Base-by-base conservation (phyloP, 2,113 vertebrate species). In the Formicarius rufipectus region DNA sequence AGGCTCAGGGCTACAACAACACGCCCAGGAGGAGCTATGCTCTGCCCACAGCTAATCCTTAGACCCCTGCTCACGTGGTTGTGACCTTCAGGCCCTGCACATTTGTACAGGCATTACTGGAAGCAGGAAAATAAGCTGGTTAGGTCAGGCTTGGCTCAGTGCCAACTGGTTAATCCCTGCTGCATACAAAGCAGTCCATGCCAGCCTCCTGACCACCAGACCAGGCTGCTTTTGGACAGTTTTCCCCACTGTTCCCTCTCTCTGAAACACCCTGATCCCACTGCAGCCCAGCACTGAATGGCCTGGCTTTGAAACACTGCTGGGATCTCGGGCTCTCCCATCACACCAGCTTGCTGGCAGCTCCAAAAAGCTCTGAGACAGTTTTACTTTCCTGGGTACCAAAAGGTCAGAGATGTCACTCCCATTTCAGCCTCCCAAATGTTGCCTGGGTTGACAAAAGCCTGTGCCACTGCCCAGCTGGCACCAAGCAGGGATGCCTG, bases 131-230 rank as follows among this genome's bases (percentile, higher is more conserved):
- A 81, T 93, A 92, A 95, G 83, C 89, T 93, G 68, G 76, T 90
- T 93, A 93, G 83, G 86, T 91, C 89, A 95, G 93, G 56, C 68
- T 84, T 95, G 89, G 95, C 95, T 58, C 90, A 39, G 55, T 0
- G 67, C 94, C 96, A 95, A 39, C 9, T 59, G 5, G 50, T 44
- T 86, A 90, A 91, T 47, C 69, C 74, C 66, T 35, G 14, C 84
- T 84, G 90, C 74, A 49, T 87, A 67, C 93, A 84, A 62, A 86
- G 35, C 5, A 2, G 92, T 63, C 86, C 35, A 15, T 16, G 52
- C 33, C 27, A 3, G 68, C 67, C 78, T 93, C 67, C 63, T 9
- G 3, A 76, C 66, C 58, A 62, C 40, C 44, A 52, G 67, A 52
- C 24, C 45, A 9, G 63, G 17, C 9, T 5, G 76, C 31, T 89